Conservation (phyloP, 1,140 invertebrate genomes). For the Cydia splendana region DNA sequence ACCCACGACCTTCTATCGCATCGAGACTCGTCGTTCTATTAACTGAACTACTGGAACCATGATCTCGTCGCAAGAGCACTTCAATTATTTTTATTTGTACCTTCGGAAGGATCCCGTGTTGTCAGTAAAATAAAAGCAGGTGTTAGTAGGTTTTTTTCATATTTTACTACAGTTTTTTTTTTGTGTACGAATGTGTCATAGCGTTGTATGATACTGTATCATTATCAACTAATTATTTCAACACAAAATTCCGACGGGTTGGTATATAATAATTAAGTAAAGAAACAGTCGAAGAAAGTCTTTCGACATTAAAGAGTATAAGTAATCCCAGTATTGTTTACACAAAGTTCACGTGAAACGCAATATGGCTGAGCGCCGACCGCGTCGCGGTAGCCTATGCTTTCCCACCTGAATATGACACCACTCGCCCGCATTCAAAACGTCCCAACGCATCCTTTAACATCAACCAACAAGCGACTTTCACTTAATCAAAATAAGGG, state of each 20-base stretch:
- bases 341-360: conserved; percentile 67
- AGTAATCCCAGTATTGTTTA: conserved; percentile 53
- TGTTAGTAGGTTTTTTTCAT: too few species aligned
- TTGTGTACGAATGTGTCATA: too few species aligned
- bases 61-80: too few species aligned
- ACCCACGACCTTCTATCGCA: too few species aligned
- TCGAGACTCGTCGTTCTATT: too few species aligned
- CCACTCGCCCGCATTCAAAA: conserved; percentile 51
- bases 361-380: conserved; percentile 71
- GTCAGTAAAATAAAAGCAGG: too few species aligned
- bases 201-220: too few species aligned
- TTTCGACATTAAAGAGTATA: conserved; percentile 21
- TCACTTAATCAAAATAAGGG: conserved; percentile 54
- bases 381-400: conserved; percentile 73
- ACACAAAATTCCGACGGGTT: too few species aligned
- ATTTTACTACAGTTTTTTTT: too few species aligned
- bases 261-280: neutral
- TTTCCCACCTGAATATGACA: conserved; percentile 79
- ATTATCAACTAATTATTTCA: neutral
- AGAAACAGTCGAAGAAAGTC: conserved; percentile 23
- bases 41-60: too few species aligned
- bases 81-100: too few species aligned
- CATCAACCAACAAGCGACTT: conserved; percentile 51
- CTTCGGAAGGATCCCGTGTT: too few species aligned
- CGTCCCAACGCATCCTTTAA: conserved; percentile 46